phyloP scores from a whole-genome alignment of 2,888 invertebrate species.

The Cremastinae sp. region DNA sequence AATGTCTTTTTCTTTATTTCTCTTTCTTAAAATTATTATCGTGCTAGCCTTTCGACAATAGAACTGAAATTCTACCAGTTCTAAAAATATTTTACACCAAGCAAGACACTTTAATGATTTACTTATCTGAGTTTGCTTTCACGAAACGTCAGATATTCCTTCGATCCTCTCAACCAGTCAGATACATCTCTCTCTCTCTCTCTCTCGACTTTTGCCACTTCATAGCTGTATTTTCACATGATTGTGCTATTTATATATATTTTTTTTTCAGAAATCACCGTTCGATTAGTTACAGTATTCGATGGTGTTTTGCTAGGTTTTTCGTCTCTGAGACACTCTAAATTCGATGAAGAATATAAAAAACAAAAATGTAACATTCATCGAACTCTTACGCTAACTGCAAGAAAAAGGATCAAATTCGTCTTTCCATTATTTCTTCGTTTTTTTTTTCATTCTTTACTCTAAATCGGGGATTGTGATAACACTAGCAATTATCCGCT shows the following conservation, averaged over 20 bases:
- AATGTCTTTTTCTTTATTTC: constrained; percentile 33
- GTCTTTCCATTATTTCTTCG: background rate
- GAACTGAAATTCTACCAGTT: constrained; percentile 23
- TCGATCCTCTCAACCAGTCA: constrained; percentile 32
- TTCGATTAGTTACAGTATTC: constrained; percentile 10
- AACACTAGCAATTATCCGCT: constrained; percentile 16
- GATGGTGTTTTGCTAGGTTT: constrained; percentile 18
- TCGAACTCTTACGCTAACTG: constrained; percentile 7
- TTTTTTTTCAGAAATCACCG: constrained; percentile 9
- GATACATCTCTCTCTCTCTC: constrained; percentile 9
- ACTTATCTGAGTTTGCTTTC: constrained; percentile 32
- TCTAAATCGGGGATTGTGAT: constrained; percentile 15
- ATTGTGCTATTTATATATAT: constrained; percentile 26
- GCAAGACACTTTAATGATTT: constrained; percentile 53
- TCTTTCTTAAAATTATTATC: constrained; percentile 39
- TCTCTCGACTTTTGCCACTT: background rate
- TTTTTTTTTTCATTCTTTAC: background rate
- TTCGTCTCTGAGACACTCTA: constrained; percentile 25
- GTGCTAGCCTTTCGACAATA: constrained; percentile 29
- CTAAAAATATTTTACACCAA: constrained; percentile 40
- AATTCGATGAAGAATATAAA: constrained; percentile 25
- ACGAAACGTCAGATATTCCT: constrained; percentile 20
- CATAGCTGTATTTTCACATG: background rate
- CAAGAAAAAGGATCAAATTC: background rate
- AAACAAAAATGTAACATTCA: constrained; percentile 23